Conservation (phyloP, 2,113 vertebrate genomes). For the Lagopus leucura region DNA sequence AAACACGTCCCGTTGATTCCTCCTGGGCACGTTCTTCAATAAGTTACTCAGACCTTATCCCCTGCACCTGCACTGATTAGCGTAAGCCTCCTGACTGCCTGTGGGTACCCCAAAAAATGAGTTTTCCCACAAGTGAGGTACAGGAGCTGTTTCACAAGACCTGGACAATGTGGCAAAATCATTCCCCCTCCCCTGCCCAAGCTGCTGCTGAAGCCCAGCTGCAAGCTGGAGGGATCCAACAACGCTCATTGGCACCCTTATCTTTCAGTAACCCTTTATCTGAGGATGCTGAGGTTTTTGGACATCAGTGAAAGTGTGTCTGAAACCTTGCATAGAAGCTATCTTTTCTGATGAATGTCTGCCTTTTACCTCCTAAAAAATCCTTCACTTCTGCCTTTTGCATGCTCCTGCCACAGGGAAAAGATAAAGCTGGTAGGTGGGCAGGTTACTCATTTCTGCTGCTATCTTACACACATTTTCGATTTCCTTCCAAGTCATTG, state of each 20-base stretch:
- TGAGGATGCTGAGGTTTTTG: accelerated
- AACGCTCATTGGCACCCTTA: accelerated
- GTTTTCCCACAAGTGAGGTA: slow-evolving; percentile 45
- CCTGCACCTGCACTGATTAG: slow-evolving; percentile 39
- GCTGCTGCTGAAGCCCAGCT: not conserved
- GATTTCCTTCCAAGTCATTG: not conserved
- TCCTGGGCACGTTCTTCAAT: not conserved
- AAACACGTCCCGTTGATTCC: slow-evolving; percentile 34
- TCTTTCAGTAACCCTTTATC: not conserved
- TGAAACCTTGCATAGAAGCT: not conserved
- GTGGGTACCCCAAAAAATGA: slow-evolving; percentile 33
- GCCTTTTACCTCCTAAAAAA: not conserved
- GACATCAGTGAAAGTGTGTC: not conserved
- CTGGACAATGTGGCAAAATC: not conserved
- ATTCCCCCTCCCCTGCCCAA: not conserved
- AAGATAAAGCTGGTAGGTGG: not conserved
- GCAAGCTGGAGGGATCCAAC: not conserved
- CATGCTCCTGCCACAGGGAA: not conserved
- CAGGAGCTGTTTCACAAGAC: not conserved
- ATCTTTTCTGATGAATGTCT: not conserved
- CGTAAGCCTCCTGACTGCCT: slow-evolving; percentile 25
- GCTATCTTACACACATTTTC: not conserved
- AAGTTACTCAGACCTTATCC: not conserved
- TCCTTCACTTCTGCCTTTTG: not conserved
- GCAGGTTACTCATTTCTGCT: not conserved